Conservation (phyloP, 92 coral and sea anemone genomes). For the Phenganax marumi region DNA sequence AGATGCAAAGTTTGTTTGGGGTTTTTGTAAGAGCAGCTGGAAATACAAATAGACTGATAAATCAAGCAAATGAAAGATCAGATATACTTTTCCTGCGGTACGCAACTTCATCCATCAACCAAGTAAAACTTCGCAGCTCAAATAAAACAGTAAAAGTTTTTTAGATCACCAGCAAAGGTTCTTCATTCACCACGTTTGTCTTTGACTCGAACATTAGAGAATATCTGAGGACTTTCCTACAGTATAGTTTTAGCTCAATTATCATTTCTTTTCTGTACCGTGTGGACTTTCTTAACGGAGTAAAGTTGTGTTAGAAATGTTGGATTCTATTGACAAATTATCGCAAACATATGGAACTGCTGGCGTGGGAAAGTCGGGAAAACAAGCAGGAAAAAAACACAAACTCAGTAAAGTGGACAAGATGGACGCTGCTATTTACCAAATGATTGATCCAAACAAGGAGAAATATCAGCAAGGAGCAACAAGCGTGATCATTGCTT, state of each 20-base stretch:
- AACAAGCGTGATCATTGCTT: conserved; percentile 59
- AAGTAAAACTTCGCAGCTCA: not conserved
- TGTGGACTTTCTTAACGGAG: not conserved
- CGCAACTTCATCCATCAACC: not conserved
- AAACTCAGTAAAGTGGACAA: conserved; percentile 34
- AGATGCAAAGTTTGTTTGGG: conserved; percentile 10
- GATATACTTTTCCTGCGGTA: not conserved
- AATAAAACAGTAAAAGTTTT: not conserved
- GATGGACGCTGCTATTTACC: conserved; percentile 46
- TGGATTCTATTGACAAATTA: conserved; percentile 43
- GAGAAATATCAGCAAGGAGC: conserved; percentile 65
- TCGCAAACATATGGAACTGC: conserved; percentile 34
- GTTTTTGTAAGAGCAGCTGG: not conserved
- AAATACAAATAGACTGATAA: not conserved
- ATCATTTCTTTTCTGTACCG: not conserved
- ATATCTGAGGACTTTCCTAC: not conserved
- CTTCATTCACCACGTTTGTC: not conserved
- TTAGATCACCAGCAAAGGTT: not conserved
- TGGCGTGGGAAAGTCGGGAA: not conserved
- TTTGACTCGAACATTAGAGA: not conserved
- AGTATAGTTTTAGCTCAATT: not conserved
- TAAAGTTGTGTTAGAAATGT: not conserved
- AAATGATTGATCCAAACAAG: conserved; percentile 58
- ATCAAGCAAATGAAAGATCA: not conserved
- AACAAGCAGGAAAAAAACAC: conserved; percentile 2